Evolutionary conservation across 1,140 invertebrate genomes (phyloP), one percentile per base, ranked within the genome.

Genomic region (Drosophila pachea): DNA sequence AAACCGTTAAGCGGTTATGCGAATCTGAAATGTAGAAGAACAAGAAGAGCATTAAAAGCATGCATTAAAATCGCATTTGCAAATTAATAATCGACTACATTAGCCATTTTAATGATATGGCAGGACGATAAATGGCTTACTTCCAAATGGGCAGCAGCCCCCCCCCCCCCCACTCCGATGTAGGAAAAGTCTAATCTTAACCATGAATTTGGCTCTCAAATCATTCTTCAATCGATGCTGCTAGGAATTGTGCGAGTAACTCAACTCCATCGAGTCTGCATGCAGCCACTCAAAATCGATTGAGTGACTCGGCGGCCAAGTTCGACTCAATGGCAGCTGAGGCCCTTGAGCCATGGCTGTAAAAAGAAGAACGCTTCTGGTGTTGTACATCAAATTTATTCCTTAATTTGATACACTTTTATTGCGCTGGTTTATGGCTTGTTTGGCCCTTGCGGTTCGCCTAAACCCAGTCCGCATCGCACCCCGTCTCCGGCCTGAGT

Each of bases 361-460:
- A 62, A 68, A 69, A 64, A 36, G 38, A 36, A 50, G 38, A 53
- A 52, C 53, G 35, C 47, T 56, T 48, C 33, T 54, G 36, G 31
- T 16, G 56, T 33, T 70, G 73, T 73, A 64, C 78, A 78, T 78
- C 50, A 71, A 74, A 64, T 79, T 79, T 64, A 68, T 76, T 84
- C 76, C 79, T 72, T 84, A 84, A 84, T 84, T 84, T 84, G 81
- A 84, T 84, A 84, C 81, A 84, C 66, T 86, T 84, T 84, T 84
- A 84, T 86, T 66, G 79, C 66, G 49, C 16, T 52, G 53, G 73
- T 86, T 84, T 86, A 84, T 76, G 81, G 70, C 76, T 84, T 84
- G 79, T 84, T 83, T 84, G 79, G 69, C 60, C 60, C 62, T 81
- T 76, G 78, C 56, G 79, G 76, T 78, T 76, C 42, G 52, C 72